These are phyloP conservation scores for Mesorhabditis spiculigera DNA, from an alignment of 2,888 invertebrate species.

Conservation along the genomic window DNA sequence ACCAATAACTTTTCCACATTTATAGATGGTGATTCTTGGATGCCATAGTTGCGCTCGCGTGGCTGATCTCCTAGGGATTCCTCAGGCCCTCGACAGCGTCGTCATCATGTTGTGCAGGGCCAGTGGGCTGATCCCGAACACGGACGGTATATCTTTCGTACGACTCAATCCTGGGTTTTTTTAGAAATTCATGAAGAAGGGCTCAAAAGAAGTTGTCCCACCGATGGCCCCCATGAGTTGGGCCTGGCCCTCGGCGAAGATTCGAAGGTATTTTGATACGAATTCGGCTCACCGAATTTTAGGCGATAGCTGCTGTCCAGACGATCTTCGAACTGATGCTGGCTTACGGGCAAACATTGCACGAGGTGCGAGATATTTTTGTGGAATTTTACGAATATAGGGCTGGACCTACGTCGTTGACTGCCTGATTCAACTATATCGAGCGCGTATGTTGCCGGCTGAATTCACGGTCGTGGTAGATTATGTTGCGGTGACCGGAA, in stretches of 20 bases:
- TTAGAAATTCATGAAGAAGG: background rate
- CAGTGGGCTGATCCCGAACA: slow-evolving; percentile 71
- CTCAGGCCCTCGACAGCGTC: slow-evolving; percentile 84
- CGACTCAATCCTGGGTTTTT: background rate
- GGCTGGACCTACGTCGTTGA: slow-evolving; percentile 93
- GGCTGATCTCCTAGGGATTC: slow-evolving; percentile 63
- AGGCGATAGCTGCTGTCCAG: slow-evolving; percentile 80
- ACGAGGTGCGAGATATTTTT: slow-evolving; percentile 64
- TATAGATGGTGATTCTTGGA: slow-evolving; percentile 72
- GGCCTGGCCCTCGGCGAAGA: no score
- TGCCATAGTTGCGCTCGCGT: slow-evolving; percentile 69
- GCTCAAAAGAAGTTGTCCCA: background rate
- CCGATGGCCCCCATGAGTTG: no score
- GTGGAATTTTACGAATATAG: slow-evolving; percentile 19
- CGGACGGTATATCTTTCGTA: slow-evolving; percentile 28
- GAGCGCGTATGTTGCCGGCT: slow-evolving; percentile 76
- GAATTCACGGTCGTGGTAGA: slow-evolving; percentile 74
- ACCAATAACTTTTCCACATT: no score
- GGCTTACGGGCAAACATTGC: slow-evolving; percentile 82
- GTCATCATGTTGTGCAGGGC: slow-evolving; percentile 91
- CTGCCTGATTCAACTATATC: slow-evolving; percentile 79
- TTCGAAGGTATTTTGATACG: no score
- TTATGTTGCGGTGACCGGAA: slow-evolving; percentile 82
- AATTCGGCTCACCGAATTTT: background rate
- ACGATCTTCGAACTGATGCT: slow-evolving; percentile 81